Evolutionary conservation across 2,888 invertebrate genomes (phyloP).

Genomic region (Hirtodrosophila confusa): DNA sequence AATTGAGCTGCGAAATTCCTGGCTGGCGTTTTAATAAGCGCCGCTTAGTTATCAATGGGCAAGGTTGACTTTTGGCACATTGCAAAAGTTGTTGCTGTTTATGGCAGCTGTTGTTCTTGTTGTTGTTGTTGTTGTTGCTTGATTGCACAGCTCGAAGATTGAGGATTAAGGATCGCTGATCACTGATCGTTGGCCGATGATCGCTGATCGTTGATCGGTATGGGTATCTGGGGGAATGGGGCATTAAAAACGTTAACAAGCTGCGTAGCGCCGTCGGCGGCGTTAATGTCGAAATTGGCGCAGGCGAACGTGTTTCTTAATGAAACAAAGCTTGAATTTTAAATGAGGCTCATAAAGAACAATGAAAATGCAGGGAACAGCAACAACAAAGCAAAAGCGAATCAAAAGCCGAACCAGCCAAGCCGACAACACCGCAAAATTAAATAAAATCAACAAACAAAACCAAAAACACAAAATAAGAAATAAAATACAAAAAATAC

Average conservation of each 20-base stretch:
- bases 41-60: slow-evolving; percentile 34
- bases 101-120: background rate
- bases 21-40: slow-evolving; percentile 22
- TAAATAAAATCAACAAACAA: slow-evolving; percentile 50
- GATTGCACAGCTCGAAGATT: slow-evolving; percentile 38
- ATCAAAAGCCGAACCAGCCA: slow-evolving; percentile 47
- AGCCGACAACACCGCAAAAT: slow-evolving; percentile 23
- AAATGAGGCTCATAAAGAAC: slow-evolving; percentile 82
- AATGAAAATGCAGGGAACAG: slow-evolving; percentile 69
- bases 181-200: slow-evolving; percentile 13
- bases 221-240: slow-evolving; percentile 15
- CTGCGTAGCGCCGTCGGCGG: slow-evolving; percentile 78
- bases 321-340: slow-evolving; percentile 82
- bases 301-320: slow-evolving; percentile 77
- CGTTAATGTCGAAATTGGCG: slow-evolving; percentile 76
- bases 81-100: slow-evolving; percentile 24
- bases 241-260: slow-evolving; percentile 75
- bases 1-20: slow-evolving; percentile 22
- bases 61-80: slow-evolving; percentile 41
- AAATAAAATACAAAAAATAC: slow-evolving; percentile 14
- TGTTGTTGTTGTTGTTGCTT: slow-evolving; percentile 26
- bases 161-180: slow-evolving; percentile 31
- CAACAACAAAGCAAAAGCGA: slow-evolving; percentile 50
- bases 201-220: background rate
- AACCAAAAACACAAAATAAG: slow-evolving; percentile 5